phyloP scores from a whole-genome alignment of 2,797 vertebrate species.

The Merluccius polli region DNA sequence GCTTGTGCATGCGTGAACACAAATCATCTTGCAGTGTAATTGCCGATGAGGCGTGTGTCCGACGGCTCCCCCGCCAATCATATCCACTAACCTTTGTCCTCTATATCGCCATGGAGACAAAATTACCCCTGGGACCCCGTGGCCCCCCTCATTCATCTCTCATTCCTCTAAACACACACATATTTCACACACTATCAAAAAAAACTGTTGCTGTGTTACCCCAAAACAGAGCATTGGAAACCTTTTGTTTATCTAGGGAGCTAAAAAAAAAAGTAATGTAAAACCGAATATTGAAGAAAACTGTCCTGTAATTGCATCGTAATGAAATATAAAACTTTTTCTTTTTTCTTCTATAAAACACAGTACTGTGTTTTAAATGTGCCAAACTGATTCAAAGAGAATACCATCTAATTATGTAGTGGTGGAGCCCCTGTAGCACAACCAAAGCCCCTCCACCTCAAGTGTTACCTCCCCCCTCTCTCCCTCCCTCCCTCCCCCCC shows the following conservation, averaged over 20 bases:
- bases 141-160: not conserved
- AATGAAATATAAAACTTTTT: not conserved
- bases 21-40: not conserved
- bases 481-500: not conserved
- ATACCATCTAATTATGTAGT: not conserved
- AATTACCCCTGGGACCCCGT: slow-evolving; percentile 26
- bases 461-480: not conserved
- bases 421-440: not conserved
- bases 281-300: not conserved
- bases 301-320: not conserved
- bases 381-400: not conserved
- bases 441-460: not conserved
- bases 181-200: not conserved
- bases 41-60: slow-evolving; percentile 6
- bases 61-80: slow-evolving; percentile 8
- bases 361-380: no score
- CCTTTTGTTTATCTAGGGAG: not conserved
- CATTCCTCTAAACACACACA: not conserved
- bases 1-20: not conserved
- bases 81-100: not conserved
- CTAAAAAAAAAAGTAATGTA: no score
- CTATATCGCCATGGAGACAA: slow-evolving; percentile 18
- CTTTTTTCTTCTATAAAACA: not conserved
- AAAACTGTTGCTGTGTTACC: not conserved
- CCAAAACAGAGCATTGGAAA: not conserved